A percentile compares a stretch with the other conserved stretches of the same genome.
These are phyloP conservation scores for Tromatobia lineatoria DNA, from an alignment of 2,888 invertebrate genomes.

Conservation along the genomic window DNA sequence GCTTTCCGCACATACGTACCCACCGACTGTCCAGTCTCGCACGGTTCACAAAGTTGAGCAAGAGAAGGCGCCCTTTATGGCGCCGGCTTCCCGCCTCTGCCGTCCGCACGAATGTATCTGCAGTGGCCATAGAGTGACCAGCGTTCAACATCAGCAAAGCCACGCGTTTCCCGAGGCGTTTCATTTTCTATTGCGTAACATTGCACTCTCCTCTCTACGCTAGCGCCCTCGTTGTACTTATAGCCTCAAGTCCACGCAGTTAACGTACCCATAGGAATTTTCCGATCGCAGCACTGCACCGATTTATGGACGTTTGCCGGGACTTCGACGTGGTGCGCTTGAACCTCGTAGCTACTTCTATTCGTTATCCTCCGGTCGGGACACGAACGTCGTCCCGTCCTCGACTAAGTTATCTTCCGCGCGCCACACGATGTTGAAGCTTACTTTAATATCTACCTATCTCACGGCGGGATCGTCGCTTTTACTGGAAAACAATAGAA, in stretches of 20 bases:
- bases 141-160: slow-evolving; percentile 46
- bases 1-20: slow-evolving; percentile 5
- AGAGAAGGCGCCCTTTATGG: slow-evolving; percentile 66
- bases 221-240: slow-evolving; percentile 11
- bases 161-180: slow-evolving; percentile 70
- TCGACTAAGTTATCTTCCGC: slow-evolving; percentile 42
- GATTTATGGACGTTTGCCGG: slow-evolving; percentile 75
- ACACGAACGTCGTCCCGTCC: background rate
- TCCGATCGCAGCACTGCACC: slow-evolving; percentile 76
- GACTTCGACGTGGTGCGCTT: slow-evolving; percentile 57
- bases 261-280: slow-evolving; percentile 80
- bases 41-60: slow-evolving; percentile 63
- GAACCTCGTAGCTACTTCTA: slow-evolving; percentile 16
- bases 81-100: slow-evolving; percentile 67
- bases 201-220: background rate
- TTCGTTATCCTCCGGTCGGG: slow-evolving; percentile 19
- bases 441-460: slow-evolving; percentile 75
- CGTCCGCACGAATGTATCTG: slow-evolving; percentile 6
- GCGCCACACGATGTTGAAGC: slow-evolving; percentile 67
- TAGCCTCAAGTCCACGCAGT: slow-evolving; percentile 67
- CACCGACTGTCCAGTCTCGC: slow-evolving; percentile 39
- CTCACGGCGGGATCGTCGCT: slow-evolving; percentile 70
- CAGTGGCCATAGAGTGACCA: slow-evolving; percentile 26
- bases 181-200: slow-evolving; percentile 71
- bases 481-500: slow-evolving; percentile 76